Percentiles rank a stretch among this genome's conserved stretches.
Evolutionary conservation across 2,888 invertebrate genomes (phyloP).

Genomic region (Phalangium opilio): DNA sequence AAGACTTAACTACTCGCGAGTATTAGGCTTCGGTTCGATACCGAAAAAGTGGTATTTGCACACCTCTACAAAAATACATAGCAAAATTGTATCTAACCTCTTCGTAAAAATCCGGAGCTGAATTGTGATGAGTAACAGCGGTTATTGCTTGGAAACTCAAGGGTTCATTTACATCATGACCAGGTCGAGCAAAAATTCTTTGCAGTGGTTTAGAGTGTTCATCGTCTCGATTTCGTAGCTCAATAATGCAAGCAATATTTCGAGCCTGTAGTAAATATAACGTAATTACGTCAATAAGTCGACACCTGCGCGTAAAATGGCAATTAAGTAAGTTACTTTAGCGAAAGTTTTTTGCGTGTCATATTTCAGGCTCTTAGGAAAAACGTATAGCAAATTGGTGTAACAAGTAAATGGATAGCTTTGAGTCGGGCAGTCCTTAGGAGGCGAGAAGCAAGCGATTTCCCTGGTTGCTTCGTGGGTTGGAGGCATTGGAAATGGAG

Average conservation of each 20-base stretch:
- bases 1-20: no score
- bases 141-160: slow-evolving; percentile 43
- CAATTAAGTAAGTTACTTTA: slow-evolving; percentile 34
- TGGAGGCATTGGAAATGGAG: slow-evolving; percentile 70
- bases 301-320: no score
- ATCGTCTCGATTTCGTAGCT: slow-evolving; percentile 66
- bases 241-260: slow-evolving; percentile 81
- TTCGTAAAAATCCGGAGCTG: slow-evolving; percentile 77
- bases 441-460: slow-evolving; percentile 53
- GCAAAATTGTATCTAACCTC: slow-evolving; percentile 37
- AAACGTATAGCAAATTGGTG: slow-evolving; percentile 79
- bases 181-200: slow-evolving; percentile 60
- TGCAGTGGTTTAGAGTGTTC: slow-evolving; percentile 51
- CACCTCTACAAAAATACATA: no score
- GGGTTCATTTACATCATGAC: slow-evolving; percentile 28
- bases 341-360: slow-evolving; percentile 83
- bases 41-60: no score
- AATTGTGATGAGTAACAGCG: slow-evolving; percentile 70
- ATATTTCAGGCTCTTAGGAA: slow-evolving; percentile 68
- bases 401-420: slow-evolving; percentile 67
- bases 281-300: slow-evolving; percentile 9
- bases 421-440: slow-evolving; percentile 35
- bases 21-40: no score
- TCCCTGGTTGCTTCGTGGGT: slow-evolving; percentile 59
- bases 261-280: slow-evolving; percentile 45